These are phyloP conservation scores for Maniola jurtina DNA, from an alignment of 1,140 invertebrate species.

Conservation along the genomic window DNA sequence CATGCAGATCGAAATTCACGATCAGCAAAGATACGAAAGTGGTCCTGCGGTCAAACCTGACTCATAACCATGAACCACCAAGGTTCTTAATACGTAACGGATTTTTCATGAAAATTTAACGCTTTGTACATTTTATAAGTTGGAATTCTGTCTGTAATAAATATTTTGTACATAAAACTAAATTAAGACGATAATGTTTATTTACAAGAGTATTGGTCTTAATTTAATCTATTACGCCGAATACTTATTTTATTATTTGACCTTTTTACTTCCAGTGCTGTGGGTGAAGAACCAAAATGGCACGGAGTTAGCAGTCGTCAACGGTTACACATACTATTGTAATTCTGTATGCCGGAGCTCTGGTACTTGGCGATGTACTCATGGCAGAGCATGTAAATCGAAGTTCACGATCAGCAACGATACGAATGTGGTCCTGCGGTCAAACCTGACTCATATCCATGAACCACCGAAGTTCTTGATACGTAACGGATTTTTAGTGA, in stretches of 20 bases:
- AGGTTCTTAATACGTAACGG: slow-evolving; percentile 17
- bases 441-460: not conserved
- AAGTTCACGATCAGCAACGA: slow-evolving; percentile 19
- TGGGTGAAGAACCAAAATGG: not conserved
- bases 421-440: not conserved
- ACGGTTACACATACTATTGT: slow-evolving; percentile 28
- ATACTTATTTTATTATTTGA: not conserved
- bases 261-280: not conserved
- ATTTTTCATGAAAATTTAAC: too few relatives aligned
- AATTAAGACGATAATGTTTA: too few relatives aligned
- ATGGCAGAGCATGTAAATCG: slow-evolving; percentile 28
- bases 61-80: slow-evolving; percentile 24
- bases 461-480: not conserved
- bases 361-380: slow-evolving; percentile 35
- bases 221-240: too few relatives aligned
- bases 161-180: too few relatives aligned
- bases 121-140: too few relatives aligned
- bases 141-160: too few relatives aligned
- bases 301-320: slow-evolving; percentile 9
- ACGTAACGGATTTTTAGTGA: not conserved
- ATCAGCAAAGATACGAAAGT: slow-evolving; percentile 9
- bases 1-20: slow-evolving; percentile 25
- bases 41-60: slow-evolving; percentile 16
- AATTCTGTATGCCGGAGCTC: slow-evolving; percentile 7
- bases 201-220: too few relatives aligned